phyloP scores from a whole-genome alignment of 2,113 vertebrate species.

The Bufo gargarizans region DNA sequence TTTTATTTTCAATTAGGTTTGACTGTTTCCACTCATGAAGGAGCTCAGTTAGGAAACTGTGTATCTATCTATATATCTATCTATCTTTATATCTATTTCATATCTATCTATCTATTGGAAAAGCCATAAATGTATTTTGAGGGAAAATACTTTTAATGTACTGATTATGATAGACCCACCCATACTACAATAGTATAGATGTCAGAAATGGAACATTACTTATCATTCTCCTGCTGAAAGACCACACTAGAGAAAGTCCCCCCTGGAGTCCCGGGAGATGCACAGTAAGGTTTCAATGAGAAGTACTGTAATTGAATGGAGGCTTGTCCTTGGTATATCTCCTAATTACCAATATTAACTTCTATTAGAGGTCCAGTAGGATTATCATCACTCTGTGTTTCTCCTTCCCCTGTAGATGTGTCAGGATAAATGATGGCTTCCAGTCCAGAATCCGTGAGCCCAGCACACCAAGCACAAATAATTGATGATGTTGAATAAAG shows the following conservation, averaged over 20 bases:
- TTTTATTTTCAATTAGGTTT: too few species aligned
- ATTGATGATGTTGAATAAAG: conserved; percentile 59
- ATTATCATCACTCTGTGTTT: conserved; percentile 53
- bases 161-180: neutral
- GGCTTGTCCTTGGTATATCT: conserved; percentile 37
- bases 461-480: conserved; percentile 55
- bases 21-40: too few species aligned
- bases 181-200: neutral
- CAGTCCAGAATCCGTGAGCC: conserved; percentile 57
- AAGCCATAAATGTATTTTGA: too few species aligned
- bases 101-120: too few species aligned
- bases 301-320: neutral
- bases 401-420: conserved; percentile 58
- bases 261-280: neutral
- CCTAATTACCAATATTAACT: conserved; percentile 59
- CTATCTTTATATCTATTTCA: too few species aligned
- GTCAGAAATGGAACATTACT: neutral
- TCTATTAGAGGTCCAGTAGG: conserved; percentile 61
- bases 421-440: conserved; percentile 59
- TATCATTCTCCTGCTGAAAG: neutral
- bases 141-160: too few species aligned
- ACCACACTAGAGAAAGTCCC: too few species aligned
- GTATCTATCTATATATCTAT: too few species aligned
- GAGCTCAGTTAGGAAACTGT: too few species aligned
- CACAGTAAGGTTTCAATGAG: neutral